Percentiles rank a stretch among this genome's conserved stretches.
These are phyloP conservation scores for Pluvialis apricaria DNA, from an alignment of 2,113 vertebrate species.

Conservation along the genomic window DNA sequence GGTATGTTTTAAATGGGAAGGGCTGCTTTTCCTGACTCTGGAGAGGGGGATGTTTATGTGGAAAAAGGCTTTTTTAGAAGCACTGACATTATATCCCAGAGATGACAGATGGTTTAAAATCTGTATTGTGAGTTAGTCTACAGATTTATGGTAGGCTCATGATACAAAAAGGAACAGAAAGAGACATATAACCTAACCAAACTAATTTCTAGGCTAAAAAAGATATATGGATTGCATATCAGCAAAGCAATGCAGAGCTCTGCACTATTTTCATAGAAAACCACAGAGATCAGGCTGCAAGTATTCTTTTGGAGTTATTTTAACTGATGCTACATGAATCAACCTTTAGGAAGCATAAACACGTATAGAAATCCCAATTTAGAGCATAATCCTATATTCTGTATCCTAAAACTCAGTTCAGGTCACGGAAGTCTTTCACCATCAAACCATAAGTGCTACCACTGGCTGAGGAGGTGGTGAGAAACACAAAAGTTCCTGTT, in stretches of 20 bases:
- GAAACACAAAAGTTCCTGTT: neutral
- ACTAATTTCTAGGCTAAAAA: neutral
- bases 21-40: neutral
- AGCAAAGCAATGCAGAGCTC: neutral
- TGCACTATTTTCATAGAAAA: neutral
- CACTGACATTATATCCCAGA: constrained; percentile 21
- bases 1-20: neutral
- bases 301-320: neutral
- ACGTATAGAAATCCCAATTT: neutral
- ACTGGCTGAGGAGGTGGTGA: neutral
- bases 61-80: constrained; percentile 23
- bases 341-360: neutral
- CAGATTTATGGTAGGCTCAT: constrained; percentile 7
- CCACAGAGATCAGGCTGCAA: neutral
- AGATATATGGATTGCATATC: neutral
- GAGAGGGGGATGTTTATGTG: constrained; percentile 1
- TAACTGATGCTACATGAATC: neutral
- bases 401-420: neutral
- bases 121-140: constrained; percentile 14
- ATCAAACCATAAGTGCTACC: neutral
- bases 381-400: neutral
- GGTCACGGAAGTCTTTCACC: neutral
- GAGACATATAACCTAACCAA: neutral
- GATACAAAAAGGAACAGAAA: neutral
- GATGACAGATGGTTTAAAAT: constrained; percentile 44